phyloP scores from a whole-genome alignment of 2,797 vertebrate species.

The Malacoraja senta region DNA sequence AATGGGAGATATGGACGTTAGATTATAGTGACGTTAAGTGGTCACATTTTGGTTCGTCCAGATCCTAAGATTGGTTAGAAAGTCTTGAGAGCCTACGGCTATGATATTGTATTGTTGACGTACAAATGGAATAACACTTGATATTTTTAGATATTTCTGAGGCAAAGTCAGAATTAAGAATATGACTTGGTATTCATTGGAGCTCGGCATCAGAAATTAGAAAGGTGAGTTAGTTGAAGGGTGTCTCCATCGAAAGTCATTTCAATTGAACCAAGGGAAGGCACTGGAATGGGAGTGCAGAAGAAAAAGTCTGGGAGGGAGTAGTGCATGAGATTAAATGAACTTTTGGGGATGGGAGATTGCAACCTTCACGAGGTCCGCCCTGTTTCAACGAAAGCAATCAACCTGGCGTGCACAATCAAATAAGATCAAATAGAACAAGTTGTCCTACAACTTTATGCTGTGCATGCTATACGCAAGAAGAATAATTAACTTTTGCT shows the following conservation, averaged over 20 bases:
- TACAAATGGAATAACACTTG: background rate
- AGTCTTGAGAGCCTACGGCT: background rate
- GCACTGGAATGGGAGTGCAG: background rate
- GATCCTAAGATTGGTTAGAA: too few relatives aligned
- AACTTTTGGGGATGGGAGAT: too few relatives aligned
- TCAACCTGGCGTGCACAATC: too few relatives aligned
- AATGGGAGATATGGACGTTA: background rate
- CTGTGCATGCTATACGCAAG: too few relatives aligned
- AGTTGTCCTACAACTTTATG: too few relatives aligned
- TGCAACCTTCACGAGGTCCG: too few relatives aligned
- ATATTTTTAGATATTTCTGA: background rate
- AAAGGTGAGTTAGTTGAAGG: background rate
- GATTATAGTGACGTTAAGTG: background rate
- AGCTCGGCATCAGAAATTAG: background rate
- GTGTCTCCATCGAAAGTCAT: too few relatives aligned
- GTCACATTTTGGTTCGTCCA: background rate
- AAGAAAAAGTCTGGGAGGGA: background rate
- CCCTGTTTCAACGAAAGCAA: too few relatives aligned
- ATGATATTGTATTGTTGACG: background rate
- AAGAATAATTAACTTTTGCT: too few relatives aligned
- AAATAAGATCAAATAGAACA: too few relatives aligned
- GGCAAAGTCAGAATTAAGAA: background rate
- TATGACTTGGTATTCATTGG: background rate
- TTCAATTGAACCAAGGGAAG: background rate
- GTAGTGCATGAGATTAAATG: too few relatives aligned